Percentiles rank a stretch among this genome's conserved stretches.
These are phyloP conservation scores for Cyrtorhinus lividipennis DNA, from an alignment of 1,140 invertebrate species.

Conservation along the genomic window DNA sequence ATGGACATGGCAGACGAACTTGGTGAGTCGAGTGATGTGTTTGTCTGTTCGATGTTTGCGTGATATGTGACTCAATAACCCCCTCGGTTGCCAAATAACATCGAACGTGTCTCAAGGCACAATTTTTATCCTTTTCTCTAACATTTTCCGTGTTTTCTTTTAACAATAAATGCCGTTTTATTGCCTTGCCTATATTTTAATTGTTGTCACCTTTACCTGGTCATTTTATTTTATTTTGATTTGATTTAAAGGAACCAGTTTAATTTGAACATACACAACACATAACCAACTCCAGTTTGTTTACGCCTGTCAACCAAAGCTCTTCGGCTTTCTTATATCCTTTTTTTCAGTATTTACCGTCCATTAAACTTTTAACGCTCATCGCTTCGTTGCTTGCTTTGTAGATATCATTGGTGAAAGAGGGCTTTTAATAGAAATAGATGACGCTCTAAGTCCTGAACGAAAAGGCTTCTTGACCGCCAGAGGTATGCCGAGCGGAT, in stretches of 20 bases:
- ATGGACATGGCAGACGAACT: slow-evolving; percentile 41
- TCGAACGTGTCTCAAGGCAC: too few species aligned
- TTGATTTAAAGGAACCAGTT: too few species aligned
- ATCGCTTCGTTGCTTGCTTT: slow-evolving; percentile 9
- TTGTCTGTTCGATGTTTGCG: not conserved
- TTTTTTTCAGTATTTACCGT: not conserved
- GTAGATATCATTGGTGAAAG: slow-evolving; percentile 18
- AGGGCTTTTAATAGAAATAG: slow-evolving; percentile 19
- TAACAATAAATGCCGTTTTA: too few species aligned
- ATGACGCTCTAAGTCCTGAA: slow-evolving; percentile 18
- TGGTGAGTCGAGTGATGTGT: slow-evolving; percentile 4
- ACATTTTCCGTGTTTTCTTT: too few species aligned
- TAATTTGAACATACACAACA: too few species aligned
- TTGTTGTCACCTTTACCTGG: too few species aligned
- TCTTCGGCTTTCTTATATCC: not conserved
- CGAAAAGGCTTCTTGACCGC: slow-evolving; percentile 18
- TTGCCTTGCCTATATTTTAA: too few species aligned
- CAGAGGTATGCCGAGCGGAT: slow-evolving; percentile 18
- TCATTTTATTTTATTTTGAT: too few species aligned
- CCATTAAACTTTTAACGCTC: not conserved
- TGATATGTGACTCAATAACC: too few species aligned
- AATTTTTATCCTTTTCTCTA: too few species aligned
- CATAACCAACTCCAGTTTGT: not conserved
- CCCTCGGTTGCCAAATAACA: too few species aligned
- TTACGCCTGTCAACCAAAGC: not conserved